Conservation (phyloP, 1,140 invertebrate species). For the Trichoplusia ni region DNA sequence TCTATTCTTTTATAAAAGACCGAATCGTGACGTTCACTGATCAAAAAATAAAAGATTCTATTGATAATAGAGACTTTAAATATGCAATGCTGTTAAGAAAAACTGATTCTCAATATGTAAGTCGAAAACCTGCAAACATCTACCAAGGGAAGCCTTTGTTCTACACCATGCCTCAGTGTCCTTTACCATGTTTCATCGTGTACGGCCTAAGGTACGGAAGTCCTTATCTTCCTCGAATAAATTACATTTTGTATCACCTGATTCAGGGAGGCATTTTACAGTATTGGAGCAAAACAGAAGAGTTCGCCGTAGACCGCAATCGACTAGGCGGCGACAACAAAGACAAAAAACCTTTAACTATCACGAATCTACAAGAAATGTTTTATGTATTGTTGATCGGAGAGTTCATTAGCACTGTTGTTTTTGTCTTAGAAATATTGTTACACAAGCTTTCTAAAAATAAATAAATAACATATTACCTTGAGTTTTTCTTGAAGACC, state of each 20-base stretch:
- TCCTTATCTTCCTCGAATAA: constrained; percentile 60
- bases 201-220: constrained; percentile 71
- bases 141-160: constrained; percentile 61
- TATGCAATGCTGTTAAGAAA: constrained; percentile 66
- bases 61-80: constrained; percentile 60
- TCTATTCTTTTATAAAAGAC: constrained; percentile 42
- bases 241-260: constrained; percentile 58
- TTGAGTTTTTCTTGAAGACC: constrained; percentile 80
- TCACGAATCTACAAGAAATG: constrained; percentile 57
- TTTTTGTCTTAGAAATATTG: constrained; percentile 57
- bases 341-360: constrained; percentile 56
- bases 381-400: constrained; percentile 61
- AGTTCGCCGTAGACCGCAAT: constrained; percentile 45
- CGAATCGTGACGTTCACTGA: constrained; percentile 61
- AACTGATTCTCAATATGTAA: constrained; percentile 60
- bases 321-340: constrained; percentile 53
- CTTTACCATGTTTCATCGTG: constrained; percentile 68
- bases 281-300: constrained; percentile 64
- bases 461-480: constrained; percentile 47
- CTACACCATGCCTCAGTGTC: constrained; percentile 63
- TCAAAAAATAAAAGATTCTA: constrained; percentile 56
- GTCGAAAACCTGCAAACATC: constrained; percentile 58
- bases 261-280: constrained; percentile 67
- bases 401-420: constrained; percentile 45
- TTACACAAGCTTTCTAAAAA: constrained; percentile 9